Evolutionary conservation across 2,888 invertebrate genomes (phyloP).

Genomic region (Acrobasis repandana): DNA sequence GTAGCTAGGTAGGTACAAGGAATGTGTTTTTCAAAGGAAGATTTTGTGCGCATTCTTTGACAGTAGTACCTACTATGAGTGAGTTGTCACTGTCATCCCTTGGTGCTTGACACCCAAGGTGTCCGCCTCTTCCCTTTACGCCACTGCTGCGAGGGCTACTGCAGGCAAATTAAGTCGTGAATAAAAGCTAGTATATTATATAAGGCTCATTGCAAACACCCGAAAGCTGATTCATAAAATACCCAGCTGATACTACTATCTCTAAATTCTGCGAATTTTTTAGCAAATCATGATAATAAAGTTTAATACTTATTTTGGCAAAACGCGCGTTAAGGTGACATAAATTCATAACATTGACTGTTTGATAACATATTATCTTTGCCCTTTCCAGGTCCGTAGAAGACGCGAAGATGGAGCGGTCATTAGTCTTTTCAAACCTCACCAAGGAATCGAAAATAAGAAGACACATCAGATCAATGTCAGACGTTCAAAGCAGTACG

Average conservation of each 20-base stretch:
- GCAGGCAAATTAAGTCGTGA: no score
- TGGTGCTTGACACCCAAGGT: no score
- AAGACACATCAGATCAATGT: slow-evolving; percentile 76
- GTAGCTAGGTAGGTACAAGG: no score
- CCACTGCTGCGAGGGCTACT: no score
- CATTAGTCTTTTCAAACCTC: slow-evolving; percentile 59
- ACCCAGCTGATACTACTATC: background rate
- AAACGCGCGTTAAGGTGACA: background rate
- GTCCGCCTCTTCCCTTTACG: no score
- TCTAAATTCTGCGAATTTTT: background rate
- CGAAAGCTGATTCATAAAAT: background rate
- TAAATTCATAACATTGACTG: background rate
- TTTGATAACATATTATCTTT: slow-evolving; percentile 26
- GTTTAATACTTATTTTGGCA: background rate
- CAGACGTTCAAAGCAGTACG: slow-evolving; percentile 75
- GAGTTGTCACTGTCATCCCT: no score
- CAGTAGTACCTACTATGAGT: no score
- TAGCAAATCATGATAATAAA: background rate
- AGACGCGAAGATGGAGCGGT: slow-evolving; percentile 50
- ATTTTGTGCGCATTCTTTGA: no score
- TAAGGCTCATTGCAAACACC: background rate
- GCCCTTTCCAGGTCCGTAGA: slow-evolving; percentile 66
- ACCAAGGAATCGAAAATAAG: slow-evolving; percentile 68
- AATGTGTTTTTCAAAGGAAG: no score
- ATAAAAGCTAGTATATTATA: no score